These are phyloP conservation scores for Notamacropus eugenii DNA, from an alignment of 2,797 vertebrate genomes.

Conservation along the genomic window DNA sequence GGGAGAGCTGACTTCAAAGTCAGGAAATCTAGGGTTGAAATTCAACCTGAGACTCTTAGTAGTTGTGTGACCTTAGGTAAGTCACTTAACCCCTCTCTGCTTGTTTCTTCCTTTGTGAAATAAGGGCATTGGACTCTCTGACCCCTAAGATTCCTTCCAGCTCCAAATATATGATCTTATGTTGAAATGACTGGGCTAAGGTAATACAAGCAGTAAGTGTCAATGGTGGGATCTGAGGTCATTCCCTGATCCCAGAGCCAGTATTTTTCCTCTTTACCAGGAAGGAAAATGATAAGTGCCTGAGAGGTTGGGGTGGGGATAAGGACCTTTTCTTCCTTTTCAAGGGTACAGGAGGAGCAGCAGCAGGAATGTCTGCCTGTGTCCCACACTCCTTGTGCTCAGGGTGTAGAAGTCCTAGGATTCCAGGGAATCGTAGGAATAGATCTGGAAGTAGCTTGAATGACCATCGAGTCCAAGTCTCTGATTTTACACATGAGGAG, in stretches of 20 bases:
- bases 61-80: not conserved
- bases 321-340: not conserved
- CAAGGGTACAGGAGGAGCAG: not conserved
- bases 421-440: not conserved
- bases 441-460: not conserved
- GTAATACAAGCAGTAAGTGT: not conserved
- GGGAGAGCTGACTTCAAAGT: not conserved
- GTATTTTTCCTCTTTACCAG: not conserved
- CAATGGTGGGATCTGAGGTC: not conserved
- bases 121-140: not conserved
- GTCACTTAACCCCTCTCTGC: not conserved
- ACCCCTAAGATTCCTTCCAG: not conserved
- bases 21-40: not conserved
- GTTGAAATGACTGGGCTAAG: not conserved
- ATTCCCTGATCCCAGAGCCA: not conserved
- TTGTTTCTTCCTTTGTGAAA: not conserved
- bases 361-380: not conserved
- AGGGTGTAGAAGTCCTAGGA: not conserved
- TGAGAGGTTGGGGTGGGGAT: not conserved
- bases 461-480: not conserved
- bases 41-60: not conserved
- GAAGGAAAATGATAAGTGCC: not conserved
- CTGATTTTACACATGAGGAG: not conserved
- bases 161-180: not conserved
- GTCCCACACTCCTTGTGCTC: not conserved